These are phyloP conservation scores for Anabacerthia variegaticeps DNA, from an alignment of 2,797 vertebrate species.

Conservation along the genomic window DNA sequence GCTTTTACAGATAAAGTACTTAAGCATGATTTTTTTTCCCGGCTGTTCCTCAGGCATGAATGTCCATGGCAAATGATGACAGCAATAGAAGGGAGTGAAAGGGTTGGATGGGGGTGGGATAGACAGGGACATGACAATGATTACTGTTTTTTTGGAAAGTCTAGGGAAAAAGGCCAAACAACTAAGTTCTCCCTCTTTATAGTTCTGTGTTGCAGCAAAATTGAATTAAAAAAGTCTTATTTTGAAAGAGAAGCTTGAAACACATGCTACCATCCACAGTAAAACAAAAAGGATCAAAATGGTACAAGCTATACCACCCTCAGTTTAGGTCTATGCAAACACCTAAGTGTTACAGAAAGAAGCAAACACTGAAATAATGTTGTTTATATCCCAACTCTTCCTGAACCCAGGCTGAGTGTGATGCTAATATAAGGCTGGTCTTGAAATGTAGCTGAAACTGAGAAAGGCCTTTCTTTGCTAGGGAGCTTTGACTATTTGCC, in stretches of 20 bases:
- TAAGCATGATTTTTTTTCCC: background rate
- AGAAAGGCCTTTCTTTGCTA: background rate
- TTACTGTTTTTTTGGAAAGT: background rate
- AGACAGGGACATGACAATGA: background rate
- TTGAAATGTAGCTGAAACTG: background rate
- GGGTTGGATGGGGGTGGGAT: rapidly evolving
- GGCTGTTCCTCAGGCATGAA: background rate
- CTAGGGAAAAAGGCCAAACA: background rate
- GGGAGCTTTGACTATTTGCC: background rate
- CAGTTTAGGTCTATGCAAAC: background rate
- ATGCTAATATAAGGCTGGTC: background rate
- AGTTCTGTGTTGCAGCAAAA: background rate
- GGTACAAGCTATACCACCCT: background rate
- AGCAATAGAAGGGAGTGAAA: background rate
- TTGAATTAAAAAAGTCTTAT: background rate
- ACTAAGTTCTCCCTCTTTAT: background rate
- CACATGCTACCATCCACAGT: background rate
- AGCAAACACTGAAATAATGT: background rate
- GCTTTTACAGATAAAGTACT: background rate
- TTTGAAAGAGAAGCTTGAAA: background rate
- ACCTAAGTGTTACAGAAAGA: background rate
- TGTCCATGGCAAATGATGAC: background rate
- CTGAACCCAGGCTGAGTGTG: background rate
- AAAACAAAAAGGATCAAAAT: background rate
- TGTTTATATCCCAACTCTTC: background rate